phyloP scores from a whole-genome alignment of 2,113 vertebrate genomes.

The Circaetus gallicus region DNA sequence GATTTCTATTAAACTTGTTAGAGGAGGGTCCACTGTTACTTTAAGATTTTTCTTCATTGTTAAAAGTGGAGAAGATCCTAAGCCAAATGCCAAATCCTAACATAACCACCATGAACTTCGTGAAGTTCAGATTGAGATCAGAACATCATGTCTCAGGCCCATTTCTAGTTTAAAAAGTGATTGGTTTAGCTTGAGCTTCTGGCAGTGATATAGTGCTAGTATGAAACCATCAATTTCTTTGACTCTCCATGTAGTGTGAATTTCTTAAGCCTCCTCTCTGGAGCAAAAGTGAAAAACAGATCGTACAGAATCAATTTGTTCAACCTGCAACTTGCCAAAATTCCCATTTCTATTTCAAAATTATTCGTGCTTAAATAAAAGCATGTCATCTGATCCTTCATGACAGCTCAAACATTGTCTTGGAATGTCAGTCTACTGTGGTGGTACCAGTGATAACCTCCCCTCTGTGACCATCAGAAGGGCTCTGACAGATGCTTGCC shows the following conservation, averaged over 20 bases:
- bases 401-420: background rate
- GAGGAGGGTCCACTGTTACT: constrained; percentile 18
- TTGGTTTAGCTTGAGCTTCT: constrained; percentile 46
- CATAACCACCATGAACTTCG: background rate
- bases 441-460: background rate
- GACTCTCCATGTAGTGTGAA: constrained; percentile 1
- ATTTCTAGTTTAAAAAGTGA: constrained; percentile 52
- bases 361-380: background rate
- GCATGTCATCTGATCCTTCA: background rate
- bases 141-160: constrained; percentile 11
- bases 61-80: constrained; percentile 4
- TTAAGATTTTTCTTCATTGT: background rate
- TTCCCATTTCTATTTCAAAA: constrained; percentile 47
- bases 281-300: constrained; percentile 50
- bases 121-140: constrained; percentile 52
- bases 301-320: constrained; percentile 33
- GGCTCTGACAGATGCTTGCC: background rate
- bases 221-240: constrained; percentile 50
- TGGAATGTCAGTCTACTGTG: background rate
- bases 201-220: constrained; percentile 43
- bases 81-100: constrained; percentile 24
- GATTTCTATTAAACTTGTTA: constrained; percentile 62
- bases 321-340: constrained; percentile 22
- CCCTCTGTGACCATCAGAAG: background rate
- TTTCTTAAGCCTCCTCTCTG: constrained; percentile 49